phyloP scores from a whole-genome alignment of 2,888 invertebrate genomes.

The Cotesia congregata region DNA sequence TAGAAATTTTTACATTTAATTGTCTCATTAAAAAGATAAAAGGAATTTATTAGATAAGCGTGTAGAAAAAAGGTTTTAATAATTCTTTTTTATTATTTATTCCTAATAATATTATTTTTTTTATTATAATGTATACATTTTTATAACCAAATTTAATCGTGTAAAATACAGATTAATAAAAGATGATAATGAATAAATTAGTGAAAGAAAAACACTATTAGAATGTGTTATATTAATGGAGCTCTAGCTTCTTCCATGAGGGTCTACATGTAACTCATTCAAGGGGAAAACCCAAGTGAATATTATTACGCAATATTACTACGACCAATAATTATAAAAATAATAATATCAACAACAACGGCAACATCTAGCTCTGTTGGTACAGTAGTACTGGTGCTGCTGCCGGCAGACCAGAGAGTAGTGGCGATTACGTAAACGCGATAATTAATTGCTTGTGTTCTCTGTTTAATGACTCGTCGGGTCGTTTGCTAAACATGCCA shows the following conservation, averaged over 20 bases:
- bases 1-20: background rate
- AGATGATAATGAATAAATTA: background rate
- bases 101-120: background rate
- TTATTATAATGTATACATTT: background rate
- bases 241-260: conserved; percentile 7
- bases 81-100: background rate
- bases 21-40: background rate
- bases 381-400: background rate
- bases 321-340: background rate
- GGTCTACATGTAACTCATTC: conserved; percentile 20
- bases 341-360: background rate
- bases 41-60: background rate
- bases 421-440: conserved; percentile 59
- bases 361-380: background rate
- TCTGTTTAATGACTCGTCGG: conserved; percentile 63
- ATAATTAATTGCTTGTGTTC: conserved; percentile 65
- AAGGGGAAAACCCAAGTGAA: conserved; percentile 34
- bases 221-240: background rate
- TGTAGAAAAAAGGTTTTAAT: background rate
- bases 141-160: background rate
- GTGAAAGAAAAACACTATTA: background rate
- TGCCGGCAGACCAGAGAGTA: conserved; percentile 2
- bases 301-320: conserved; percentile 28
- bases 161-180: background rate
- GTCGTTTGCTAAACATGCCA: conserved; percentile 62